Evolutionary conservation across 1,140 invertebrate species (phyloP), one percentile per base, ranked within the genome.

Genomic region (Diachasma alloeum): DNA sequence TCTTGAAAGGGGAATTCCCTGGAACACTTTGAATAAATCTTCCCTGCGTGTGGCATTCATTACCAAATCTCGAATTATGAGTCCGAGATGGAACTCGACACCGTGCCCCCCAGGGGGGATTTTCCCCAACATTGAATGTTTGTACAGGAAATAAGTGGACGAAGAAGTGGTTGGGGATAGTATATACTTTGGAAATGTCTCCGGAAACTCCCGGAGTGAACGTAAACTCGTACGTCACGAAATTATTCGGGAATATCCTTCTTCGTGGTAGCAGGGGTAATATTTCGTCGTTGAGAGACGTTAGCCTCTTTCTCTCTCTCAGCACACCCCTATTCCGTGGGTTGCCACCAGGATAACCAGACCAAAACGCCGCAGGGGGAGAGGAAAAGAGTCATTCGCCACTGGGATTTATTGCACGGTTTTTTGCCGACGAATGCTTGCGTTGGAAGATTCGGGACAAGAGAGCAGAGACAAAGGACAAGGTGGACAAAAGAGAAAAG

Each of bases 211-310:
- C 56, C 37, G 9, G 53, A 36, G 68, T 59, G 68, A 76, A 70
- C 68, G 74, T 67, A 31, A 75, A 75, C 74, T 74, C 71, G 80
- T 82, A 81, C 74, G 76, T 84, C 75, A 81, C 78, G 79, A 85
- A 86, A 87, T 89, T 88, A 87, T 85, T 86, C 78, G 59, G 72
- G 66, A 76, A 82, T 80, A 85, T 85, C 77, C 75, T 83, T 81
- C 78, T 82, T 81, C 66, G 69, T 79, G 76, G 75, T 78, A 84
- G 82, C 80, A 31, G 82, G 77, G 80, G 78, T 83, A 86, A 85
- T 85, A 85, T 84, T 84, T 86, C 80, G 82, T 76, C 74, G 73
- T 68, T 82, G 71, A 74, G 76, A 82, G 76, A 73, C 44, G 39
- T 67, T 67, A 73, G 37, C 22, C 67, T 26, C 71, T 56, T 24